Evolutionary conservation across 2,797 vertebrate species (phyloP), one percentile per base, ranked within the genome.

Genomic region (Macropus fuliginosus): DNA sequence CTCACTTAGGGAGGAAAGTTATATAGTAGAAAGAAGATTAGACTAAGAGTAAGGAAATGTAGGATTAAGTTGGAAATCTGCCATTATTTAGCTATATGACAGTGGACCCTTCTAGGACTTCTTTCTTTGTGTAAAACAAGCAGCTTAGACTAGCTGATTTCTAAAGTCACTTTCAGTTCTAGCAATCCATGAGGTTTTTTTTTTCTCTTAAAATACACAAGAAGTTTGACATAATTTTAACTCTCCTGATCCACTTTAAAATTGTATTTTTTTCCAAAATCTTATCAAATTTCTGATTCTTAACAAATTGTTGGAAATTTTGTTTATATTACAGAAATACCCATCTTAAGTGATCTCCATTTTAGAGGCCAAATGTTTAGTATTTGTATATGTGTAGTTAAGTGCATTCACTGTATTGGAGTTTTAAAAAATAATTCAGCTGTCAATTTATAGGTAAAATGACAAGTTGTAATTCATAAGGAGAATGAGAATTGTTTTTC

Each of bases 401-500:
- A 56, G 56, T 66, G 81, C 46, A 91, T 92, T 55, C 54, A 54
- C 27, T 12, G 59, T 18, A 5, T 94, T 94, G 40, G 54, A 92
- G 94, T 92, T 94, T 92, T 92, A 9, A 57, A 94, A 94, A 95
- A 62, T 93, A 92, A 97, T 14, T 93, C 12, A 92, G 2, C 93
- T 56, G 34, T 95, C 21, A 90, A 87, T 95, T 94, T 96, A 34
- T 91, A 50, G 59, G 28, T 95, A 62, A 93, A 94, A 95, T 95
- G 90, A 21, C 34, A 91, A 87, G 54, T 54, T 52, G n/a, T 66
- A 13, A 66, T 97, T 94, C 4, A 91, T 59, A 94, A 55, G 28
- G 34, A 56, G 92, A 92, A 91, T 52, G 46, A 91, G 91, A 62
- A 91, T 92, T 56, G 24, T 46, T 91, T 93, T 57, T 96, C 54